Conservation (phyloP, 2,797 vertebrate genomes). For the Uromys caudimaculatus region DNA sequence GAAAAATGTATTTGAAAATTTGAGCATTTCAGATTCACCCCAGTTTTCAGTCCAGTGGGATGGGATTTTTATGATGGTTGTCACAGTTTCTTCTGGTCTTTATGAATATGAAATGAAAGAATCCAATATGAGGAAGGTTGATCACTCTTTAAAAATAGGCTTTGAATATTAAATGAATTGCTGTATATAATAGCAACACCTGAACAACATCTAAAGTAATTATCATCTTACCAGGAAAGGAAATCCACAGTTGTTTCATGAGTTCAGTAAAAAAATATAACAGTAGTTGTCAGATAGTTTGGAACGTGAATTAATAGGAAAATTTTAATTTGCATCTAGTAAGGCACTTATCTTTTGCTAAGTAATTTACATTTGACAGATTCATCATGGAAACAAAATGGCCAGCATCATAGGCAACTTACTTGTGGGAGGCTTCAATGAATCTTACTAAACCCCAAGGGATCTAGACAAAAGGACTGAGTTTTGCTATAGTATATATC, state of each 20-base stretch:
- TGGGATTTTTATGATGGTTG: neutral
- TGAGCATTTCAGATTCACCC: too few relatives aligned
- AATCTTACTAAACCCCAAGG: constrained; percentile 9
- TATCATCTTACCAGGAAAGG: constrained; percentile 78
- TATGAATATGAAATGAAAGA: constrained; percentile 41
- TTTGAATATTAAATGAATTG: constrained; percentile 80
- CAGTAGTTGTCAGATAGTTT: constrained; percentile 78
- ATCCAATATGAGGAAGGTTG: constrained; percentile 43
- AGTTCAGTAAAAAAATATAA: constrained; percentile 79
- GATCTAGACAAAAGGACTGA: neutral
- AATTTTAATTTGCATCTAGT: constrained; percentile 82
- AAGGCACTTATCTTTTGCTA: constrained; percentile 71
- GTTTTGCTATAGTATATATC: constrained; percentile 37
- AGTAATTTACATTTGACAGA: constrained; percentile 78
- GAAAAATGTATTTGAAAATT: neutral
- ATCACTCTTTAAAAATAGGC: constrained; percentile 70
- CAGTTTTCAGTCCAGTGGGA: constrained; percentile 32
- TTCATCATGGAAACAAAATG: constrained; percentile 60
- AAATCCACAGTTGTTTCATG: constrained; percentile 76
- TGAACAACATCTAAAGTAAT: constrained; percentile 78
- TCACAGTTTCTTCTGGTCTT: constrained; percentile 30
- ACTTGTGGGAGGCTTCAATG: neutral
- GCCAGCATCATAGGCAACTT: constrained; percentile 10
- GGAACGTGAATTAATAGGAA: constrained; percentile 74
- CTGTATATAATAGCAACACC: constrained; percentile 64